Evolutionary conservation across 2,113 vertebrate genomes (phyloP).

Genomic region (Paralichthys olivaceus): DNA sequence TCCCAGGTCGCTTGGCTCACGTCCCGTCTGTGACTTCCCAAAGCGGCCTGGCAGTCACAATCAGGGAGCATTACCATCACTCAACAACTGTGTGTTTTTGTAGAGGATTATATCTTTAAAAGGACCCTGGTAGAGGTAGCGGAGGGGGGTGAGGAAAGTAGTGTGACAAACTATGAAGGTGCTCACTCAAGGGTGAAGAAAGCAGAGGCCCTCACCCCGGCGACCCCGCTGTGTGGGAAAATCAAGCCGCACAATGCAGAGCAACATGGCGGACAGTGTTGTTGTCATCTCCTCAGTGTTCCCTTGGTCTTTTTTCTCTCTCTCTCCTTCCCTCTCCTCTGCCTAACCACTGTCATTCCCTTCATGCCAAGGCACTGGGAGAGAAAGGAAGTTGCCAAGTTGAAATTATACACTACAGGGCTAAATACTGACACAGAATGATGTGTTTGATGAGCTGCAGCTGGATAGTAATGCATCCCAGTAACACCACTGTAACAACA

Average conservation of each 20-base stretch:
- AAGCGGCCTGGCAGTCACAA: conserved; percentile 67
- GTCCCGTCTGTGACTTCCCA: conserved; percentile 46
- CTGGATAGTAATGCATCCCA: conserved; percentile 22
- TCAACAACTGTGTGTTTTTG: conserved; percentile 77
- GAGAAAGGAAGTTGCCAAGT: conserved; percentile 45
- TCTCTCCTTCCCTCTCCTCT: conserved; percentile 9
- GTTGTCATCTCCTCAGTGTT: conserved; percentile 50
- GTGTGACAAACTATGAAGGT: conserved; percentile 73
- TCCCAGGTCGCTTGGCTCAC: conserved; percentile 42
- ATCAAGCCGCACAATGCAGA: conserved; percentile 53
- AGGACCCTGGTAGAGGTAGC: conserved; percentile 35
- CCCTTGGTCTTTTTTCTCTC: neutral
- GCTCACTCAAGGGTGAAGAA: conserved; percentile 77
- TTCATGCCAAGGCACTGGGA: conserved; percentile 40
- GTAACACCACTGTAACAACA: conserved; percentile 22
- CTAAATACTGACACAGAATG: conserved; percentile 57
- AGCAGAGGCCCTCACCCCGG: conserved; percentile 66
- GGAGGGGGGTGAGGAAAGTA: conserved; percentile 43
- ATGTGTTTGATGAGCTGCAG: conserved; percentile 51
- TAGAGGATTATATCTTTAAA: conserved; percentile 78
- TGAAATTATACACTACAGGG: conserved; percentile 58
- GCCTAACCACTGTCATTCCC: conserved; percentile 50
- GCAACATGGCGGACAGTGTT: conserved; percentile 52
- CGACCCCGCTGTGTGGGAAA: conserved; percentile 79
- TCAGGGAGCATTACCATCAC: conserved; percentile 74